Percentiles rank a stretch among this genome's conserved stretches.
These are phyloP conservation scores for Parus major DNA, from an alignment of 2,113 vertebrate species.

Conservation along the genomic window DNA sequence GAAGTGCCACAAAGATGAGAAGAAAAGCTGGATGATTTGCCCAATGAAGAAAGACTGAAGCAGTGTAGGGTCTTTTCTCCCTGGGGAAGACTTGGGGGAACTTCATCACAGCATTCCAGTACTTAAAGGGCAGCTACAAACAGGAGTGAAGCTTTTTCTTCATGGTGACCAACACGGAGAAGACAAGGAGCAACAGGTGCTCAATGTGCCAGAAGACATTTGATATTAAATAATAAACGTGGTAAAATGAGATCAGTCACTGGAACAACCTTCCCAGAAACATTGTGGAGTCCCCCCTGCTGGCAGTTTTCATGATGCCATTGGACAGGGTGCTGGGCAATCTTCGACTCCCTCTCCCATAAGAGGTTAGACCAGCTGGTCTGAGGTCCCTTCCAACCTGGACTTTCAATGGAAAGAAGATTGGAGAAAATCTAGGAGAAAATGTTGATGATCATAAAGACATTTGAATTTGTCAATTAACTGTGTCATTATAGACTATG, in stretches of 20 bases:
- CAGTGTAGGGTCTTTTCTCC: background rate
- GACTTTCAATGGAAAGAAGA: background rate
- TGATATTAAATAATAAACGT: background rate
- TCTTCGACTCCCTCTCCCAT: background rate
- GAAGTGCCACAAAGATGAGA: background rate
- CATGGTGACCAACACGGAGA: background rate
- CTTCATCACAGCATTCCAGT: background rate
- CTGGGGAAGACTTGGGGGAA: accelerated
- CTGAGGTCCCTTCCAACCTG: background rate
- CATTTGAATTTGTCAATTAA: background rate
- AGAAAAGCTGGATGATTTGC: background rate
- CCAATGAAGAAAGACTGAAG: background rate
- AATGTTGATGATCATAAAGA: background rate
- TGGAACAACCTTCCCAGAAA: background rate
- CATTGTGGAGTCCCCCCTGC: background rate
- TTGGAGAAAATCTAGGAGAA: background rate
- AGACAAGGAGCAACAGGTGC: background rate
- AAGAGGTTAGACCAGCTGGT: background rate
- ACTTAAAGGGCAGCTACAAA: background rate
- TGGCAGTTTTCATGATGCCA: background rate
- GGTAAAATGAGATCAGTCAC: background rate
- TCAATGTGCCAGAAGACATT: background rate
- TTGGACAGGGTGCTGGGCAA: background rate
- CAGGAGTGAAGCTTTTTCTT: background rate
- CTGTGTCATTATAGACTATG: background rate